Evolutionary conservation across 2,113 vertebrate genomes (phyloP), one percentile per base, ranked within the genome.

Genomic region (Sporophila hypoxantha): DNA sequence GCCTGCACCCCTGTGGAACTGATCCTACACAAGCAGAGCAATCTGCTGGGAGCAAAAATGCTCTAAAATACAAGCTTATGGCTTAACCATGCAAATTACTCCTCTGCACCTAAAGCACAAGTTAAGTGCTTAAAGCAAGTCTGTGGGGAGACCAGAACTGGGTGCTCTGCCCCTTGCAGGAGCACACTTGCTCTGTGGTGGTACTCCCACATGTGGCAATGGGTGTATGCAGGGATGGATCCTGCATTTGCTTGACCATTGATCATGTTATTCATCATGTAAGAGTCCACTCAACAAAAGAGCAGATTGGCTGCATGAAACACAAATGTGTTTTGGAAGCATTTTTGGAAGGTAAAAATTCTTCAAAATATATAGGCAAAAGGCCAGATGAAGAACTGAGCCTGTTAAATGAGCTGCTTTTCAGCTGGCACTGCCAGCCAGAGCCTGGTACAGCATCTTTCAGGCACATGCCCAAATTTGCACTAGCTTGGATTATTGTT

Each of bases 331-430:
- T 6, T 67, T 68, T 36, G 62, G 36, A 21, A 86, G 5, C 2
- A 3, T 66, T 89, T 70, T 17, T 37, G 36, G 49, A 75, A 86
- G 34, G 59, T 50, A 60, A 67, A 83, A 83, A 12, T 56, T 90
- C 50, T 68, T 65, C n/a, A 81, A 30, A 84, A 44, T 65, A 26
- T 2, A 5, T 60, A n/a, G 62, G 44, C 32, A 80, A 68, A 86
- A 67, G 27, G 49, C 74, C 62, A 84, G 19, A 62, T 46, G 66
- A 66, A 77, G 66, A 84, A 34, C 6, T 11, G 27, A 78, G 22
- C 62, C 68, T 49, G 37, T 65, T 71, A 91, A 93, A 90, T 23
- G 30, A 84, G 30, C 10, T 77, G 52, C 20, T 90, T 80, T 77
- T 66, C 64, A 76, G 64, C 56, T 80, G 49, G 68, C 34, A 65